Base-by-base conservation (phyloP, 2,888 invertebrate species). In the Helobdella robusta region DNA sequence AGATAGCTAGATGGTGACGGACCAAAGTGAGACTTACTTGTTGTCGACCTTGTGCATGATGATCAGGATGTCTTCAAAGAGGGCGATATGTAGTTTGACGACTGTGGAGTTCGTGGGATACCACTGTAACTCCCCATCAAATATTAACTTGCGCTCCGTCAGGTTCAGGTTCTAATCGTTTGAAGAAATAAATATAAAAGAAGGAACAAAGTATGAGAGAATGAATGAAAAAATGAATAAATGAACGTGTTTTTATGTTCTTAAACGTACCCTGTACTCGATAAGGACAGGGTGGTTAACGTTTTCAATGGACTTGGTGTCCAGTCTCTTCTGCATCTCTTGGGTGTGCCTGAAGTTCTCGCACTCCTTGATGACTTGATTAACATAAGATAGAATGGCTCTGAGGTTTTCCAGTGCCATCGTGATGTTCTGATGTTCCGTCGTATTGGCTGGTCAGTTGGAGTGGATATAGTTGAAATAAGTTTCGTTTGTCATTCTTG, bases 61-160 rank as follows among this genome's bases (percentile, higher is more conserved):
- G 70, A 91, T 86, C 75, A 92, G 86, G 77, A 87, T 85, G 76
- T 89, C 88, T 76, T 91, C 89, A 72, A 91, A 83, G 60, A 92
- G 82, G 62, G 91, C 84, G 65, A 89, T 88, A 75, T 89, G 89
- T 68, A 91, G 82, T 72, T 87, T 86, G 40, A 88, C 83, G 67
- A 81, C 83, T 67, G 81, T 59, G 11, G 36, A 36, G 3, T 36
- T 50, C 35, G 20, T 52, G n/a, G 28, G 59, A 28, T 48, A 32
- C 86, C 90, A 87, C 70, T 85, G 86, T 72, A 92, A 81, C 44
- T 85, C 83, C n/a, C 91, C 91, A 76, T 91, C 90, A 75, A 88
- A 85, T 64, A 91, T 84, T 72, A 91, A 81, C 75, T 85, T 86
- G 77, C 88, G 86, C 76, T 86, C 86, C 8, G 87, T 87, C 74